Evolutionary conservation across 2,888 invertebrate genomes (phyloP).

Genomic region (Drosophila koepferae): DNA sequence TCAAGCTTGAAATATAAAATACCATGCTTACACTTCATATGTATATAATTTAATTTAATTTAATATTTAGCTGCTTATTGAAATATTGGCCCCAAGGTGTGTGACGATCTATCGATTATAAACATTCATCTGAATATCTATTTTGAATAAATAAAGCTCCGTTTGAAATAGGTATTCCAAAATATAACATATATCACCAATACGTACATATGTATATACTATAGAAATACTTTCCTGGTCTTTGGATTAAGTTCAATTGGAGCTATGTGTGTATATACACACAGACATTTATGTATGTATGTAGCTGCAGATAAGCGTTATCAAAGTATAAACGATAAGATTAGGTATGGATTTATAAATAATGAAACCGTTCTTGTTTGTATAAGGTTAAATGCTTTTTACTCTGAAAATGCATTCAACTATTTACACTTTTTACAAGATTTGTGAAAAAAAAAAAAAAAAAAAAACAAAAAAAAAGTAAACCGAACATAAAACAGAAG

Average conservation of each 20-base stretch:
- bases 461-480: not conserved
- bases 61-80: too few species aligned
- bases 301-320: conserved; percentile 20
- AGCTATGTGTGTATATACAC: not conserved
- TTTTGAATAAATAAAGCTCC: too few species aligned
- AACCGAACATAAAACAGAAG: not conserved
- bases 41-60: too few species aligned
- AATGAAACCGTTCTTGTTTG: not conserved
- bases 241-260: conserved; percentile 27
- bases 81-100: too few species aligned
- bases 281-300: not conserved
- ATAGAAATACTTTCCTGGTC: not conserved
- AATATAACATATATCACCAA: too few species aligned
- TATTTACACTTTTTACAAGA: not conserved
- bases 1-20: not conserved
- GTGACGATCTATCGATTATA: too few species aligned
- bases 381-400: not conserved
- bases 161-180: too few species aligned
- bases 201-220: not conserved
- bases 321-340: conserved; percentile 39
- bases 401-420: not conserved
- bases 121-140: too few species aligned
- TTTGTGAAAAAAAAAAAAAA: not conserved
- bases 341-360: conserved; percentile 28
- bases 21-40: conserved; percentile 1